Percentiles rank a stretch among this genome's conserved stretches.
Evolutionary conservation across 1,140 invertebrate species (phyloP).

Genomic region (Diachasma alloeum): DNA sequence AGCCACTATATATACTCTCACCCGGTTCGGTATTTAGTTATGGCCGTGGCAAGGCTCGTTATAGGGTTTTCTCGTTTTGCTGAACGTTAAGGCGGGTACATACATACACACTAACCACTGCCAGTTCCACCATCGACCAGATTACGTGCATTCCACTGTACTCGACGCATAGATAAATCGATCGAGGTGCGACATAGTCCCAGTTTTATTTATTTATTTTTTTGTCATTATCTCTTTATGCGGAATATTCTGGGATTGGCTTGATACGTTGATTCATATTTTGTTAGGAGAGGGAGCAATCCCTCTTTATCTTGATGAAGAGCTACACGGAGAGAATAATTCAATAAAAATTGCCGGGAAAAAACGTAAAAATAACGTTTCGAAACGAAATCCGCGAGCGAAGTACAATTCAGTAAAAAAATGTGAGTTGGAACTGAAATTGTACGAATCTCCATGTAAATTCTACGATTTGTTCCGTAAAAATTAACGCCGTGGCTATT

Average conservation of each 20-base stretch:
- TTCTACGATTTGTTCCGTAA: no score
- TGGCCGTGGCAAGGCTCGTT: neutral
- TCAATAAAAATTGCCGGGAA: no score
- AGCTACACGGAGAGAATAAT: no score
- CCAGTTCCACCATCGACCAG: neutral
- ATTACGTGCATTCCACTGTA: slow-evolving; percentile 7
- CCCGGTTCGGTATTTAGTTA: slow-evolving; percentile 12
- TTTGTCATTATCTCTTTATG: neutral
- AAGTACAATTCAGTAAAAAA: no score
- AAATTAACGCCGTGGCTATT: no score
- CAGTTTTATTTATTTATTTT: neutral
- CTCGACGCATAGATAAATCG: slow-evolving; percentile 10
- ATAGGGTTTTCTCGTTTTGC: slow-evolving; percentile 7
- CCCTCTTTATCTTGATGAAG: neutral
- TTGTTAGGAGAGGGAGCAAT: neutral
- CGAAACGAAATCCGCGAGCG: no score
- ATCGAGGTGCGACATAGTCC: neutral
- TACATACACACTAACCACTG: neutral
- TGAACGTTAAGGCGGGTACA: neutral
- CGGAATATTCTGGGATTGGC: neutral
- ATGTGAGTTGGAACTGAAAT: no score
- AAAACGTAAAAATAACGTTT: no score
- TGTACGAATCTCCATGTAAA: no score
- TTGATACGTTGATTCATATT: neutral
- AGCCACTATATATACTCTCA: slow-evolving; percentile 2